phyloP scores from a whole-genome alignment of 2,113 vertebrate species.

The Erythrolamprus reginae region DNA sequence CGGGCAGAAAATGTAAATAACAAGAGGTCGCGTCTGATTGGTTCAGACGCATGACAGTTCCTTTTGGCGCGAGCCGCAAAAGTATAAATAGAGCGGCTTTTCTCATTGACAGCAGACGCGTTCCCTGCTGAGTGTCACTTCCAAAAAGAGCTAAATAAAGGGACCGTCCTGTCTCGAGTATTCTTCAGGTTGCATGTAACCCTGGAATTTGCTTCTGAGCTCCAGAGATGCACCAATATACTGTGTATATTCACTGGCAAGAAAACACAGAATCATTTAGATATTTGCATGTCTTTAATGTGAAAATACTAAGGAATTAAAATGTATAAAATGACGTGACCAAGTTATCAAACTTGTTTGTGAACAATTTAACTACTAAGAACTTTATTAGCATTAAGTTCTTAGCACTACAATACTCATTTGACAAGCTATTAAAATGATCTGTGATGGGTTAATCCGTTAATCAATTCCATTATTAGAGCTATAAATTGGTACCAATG shows the following conservation, averaged over 20 bases:
- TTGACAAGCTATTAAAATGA: neutral
- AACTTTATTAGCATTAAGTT: neutral
- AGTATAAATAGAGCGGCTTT: no score
- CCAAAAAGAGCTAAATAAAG: no score
- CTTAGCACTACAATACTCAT: neutral
- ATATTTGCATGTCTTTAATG: neutral
- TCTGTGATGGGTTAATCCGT: neutral
- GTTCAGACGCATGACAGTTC: no score
- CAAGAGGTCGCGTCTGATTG: no score
- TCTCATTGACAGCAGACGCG: no score
- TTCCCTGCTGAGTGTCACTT: no score
- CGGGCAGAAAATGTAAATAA: no score
- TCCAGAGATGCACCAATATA: neutral
- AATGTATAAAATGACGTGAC: neutral
- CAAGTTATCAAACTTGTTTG: neutral
- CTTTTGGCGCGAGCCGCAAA: no score
- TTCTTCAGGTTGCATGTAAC: no score
- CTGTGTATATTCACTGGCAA: neutral
- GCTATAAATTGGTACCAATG: neutral
- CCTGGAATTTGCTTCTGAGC: neutral
- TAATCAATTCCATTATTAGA: neutral
- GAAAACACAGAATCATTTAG: neutral
- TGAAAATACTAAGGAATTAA: neutral
- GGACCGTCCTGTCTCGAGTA: no score
- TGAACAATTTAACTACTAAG: neutral